These are phyloP conservation scores for Aleadryas rufinucha DNA, from an alignment of 2,113 vertebrate species.

Conservation along the genomic window DNA sequence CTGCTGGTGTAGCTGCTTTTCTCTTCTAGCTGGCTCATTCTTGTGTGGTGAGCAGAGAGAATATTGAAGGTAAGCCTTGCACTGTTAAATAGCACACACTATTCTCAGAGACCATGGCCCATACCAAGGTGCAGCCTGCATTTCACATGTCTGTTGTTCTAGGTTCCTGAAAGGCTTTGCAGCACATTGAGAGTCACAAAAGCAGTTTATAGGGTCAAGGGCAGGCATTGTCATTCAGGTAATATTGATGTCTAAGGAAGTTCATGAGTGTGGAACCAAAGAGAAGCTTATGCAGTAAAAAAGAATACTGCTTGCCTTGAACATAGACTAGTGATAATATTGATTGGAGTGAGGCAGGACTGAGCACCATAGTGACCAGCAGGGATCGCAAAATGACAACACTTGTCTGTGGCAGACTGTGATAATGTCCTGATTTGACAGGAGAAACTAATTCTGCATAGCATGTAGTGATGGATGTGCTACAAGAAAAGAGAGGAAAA, in stretches of 20 bases:
- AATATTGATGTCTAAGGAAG: not conserved
- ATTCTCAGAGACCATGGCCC: not conserved
- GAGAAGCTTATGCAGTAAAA: not conserved
- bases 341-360: not conserved
- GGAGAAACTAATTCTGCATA: not conserved
- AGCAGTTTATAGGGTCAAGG: not conserved
- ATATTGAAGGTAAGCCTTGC: not conserved
- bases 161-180: not conserved
- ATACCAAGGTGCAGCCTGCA: not conserved
- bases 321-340: not conserved
- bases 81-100: not conserved
- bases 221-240: not conserved
- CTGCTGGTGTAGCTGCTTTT: not conserved
- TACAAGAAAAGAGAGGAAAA: not conserved
- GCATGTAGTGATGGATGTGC: not conserved
- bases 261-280: not conserved
- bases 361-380: not conserved
- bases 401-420: not conserved
- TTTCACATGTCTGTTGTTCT: fast-evolving
- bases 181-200: not conserved
- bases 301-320: not conserved
- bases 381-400: not conserved
- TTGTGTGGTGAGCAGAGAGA: not conserved
- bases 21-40: not conserved
- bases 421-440: not conserved